phyloP scores from a whole-genome alignment of 1,140 invertebrate species.

The Lepidostoma basale region DNA sequence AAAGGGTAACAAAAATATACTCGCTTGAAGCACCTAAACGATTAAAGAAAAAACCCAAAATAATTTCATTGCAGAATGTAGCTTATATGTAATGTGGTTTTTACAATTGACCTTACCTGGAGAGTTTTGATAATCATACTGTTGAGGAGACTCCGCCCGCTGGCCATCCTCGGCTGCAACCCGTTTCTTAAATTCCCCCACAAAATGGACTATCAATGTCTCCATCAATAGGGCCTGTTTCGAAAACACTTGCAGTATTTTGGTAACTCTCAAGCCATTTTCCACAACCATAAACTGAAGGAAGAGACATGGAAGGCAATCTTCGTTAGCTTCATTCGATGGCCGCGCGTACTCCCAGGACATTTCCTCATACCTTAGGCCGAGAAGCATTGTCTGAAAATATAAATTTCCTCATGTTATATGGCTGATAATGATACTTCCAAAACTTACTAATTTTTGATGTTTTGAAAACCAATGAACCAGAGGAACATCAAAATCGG shows the following conservation, averaged over 20 bases:
- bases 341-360: conserved; percentile 90
- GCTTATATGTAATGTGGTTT: too few relatives aligned
- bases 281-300: conserved; percentile 80
- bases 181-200: conserved; percentile 70
- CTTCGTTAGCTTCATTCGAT: conserved; percentile 80
- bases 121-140: conserved; percentile 44
- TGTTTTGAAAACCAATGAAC: background rate
- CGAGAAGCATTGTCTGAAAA: conserved; percentile 79
- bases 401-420: conserved; percentile 32
- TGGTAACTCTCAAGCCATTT: conserved; percentile 83
- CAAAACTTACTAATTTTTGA: background rate
- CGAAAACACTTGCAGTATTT: conserved; percentile 85
- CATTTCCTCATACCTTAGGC: conserved; percentile 84
- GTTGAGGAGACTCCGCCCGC: conserved; percentile 41
- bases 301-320: conserved; percentile 89
- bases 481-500: too few relatives aligned
- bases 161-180: conserved; percentile 46
- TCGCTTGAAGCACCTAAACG: too few relatives aligned
- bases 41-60: too few relatives aligned
- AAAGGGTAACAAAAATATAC: too few relatives aligned
- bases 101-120: conserved; percentile 40
- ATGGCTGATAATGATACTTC: too few relatives aligned
- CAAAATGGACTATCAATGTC: conserved; percentile 85
- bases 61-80: too few relatives aligned
- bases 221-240: conserved; percentile 92